A percentile compares a stretch with the other conserved stretches of the same genome.
phyloP scores from a whole-genome alignment of 2,113 vertebrate genomes.

The Peucedramus taeniatus region DNA sequence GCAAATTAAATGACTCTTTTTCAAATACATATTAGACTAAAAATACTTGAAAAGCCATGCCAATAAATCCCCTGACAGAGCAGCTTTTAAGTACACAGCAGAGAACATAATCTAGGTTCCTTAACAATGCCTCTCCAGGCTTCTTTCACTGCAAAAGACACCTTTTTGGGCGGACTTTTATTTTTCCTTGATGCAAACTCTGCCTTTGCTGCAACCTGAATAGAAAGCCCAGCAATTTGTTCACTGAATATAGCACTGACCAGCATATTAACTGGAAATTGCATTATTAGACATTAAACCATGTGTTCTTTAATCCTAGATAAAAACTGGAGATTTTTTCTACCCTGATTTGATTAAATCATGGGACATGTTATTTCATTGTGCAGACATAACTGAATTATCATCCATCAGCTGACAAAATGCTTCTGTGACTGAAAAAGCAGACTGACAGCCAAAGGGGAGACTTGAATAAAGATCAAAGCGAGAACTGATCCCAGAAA shows the following conservation, averaged over 20 bases:
- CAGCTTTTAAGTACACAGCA: not conserved
- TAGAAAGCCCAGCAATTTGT: not conserved
- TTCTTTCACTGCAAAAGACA: not conserved
- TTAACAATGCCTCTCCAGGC: not conserved
- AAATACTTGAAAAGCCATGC: not conserved
- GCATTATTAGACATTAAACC: not conserved
- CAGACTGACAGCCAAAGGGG: not conserved
- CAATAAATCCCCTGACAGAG: not conserved
- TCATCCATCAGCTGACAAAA: not conserved
- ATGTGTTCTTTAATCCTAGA: conserved; percentile 7
- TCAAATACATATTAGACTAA: not conserved
- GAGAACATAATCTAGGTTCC: not conserved
- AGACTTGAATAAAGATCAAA: not conserved
- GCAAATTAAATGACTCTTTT: not conserved
- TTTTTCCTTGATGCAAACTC: not conserved
- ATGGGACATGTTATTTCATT: not conserved
- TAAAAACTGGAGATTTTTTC: not conserved
- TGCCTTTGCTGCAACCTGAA: not conserved
- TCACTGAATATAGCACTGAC: not conserved
- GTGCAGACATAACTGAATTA: conserved; percentile 6
- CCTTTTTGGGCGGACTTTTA: not conserved
- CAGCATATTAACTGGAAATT: conserved; percentile 4
- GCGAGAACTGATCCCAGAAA: not conserved
- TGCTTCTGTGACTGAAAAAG: not conserved
- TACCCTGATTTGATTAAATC: not conserved